These are phyloP conservation scores for Metopolophium dirhodum DNA, from an alignment of 1,140 invertebrate genomes.

Conservation along the genomic window DNA sequence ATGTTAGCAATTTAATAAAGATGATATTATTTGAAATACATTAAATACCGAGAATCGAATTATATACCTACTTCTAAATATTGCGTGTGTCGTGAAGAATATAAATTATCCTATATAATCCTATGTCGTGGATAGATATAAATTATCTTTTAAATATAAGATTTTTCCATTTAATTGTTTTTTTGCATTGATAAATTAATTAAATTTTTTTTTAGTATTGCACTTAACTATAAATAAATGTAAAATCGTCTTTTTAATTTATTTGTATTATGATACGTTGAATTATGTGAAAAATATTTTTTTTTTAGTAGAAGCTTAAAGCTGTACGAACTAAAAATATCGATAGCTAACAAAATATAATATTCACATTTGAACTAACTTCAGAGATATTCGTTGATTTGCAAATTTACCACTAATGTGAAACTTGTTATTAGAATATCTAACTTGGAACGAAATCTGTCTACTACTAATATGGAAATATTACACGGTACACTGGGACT, in stretches of 20 bases:
- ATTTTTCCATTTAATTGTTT: neutral
- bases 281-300: neutral
- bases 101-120: neutral
- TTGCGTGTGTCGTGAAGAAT: neutral
- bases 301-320: neutral
- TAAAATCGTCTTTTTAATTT: neutral
- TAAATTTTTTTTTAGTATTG: neutral
- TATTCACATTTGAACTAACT: neutral
- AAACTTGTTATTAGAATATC: neutral
- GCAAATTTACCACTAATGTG: neutral
- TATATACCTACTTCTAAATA: neutral
- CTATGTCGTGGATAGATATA: neutral
- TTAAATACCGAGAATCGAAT: neutral
- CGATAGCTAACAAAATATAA: neutral
- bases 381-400: neutral
- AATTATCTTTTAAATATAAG: neutral
- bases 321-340: neutral
- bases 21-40: constrained; percentile 7
- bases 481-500: neutral
- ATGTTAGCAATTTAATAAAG: neutral
- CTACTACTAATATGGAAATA: neutral
- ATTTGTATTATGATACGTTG: neutral
- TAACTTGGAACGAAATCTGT: neutral
- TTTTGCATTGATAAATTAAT: neutral
- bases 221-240: neutral